phyloP scores from a whole-genome alignment of 2,113 vertebrate species.

The Salvelinus sp. region DNA sequence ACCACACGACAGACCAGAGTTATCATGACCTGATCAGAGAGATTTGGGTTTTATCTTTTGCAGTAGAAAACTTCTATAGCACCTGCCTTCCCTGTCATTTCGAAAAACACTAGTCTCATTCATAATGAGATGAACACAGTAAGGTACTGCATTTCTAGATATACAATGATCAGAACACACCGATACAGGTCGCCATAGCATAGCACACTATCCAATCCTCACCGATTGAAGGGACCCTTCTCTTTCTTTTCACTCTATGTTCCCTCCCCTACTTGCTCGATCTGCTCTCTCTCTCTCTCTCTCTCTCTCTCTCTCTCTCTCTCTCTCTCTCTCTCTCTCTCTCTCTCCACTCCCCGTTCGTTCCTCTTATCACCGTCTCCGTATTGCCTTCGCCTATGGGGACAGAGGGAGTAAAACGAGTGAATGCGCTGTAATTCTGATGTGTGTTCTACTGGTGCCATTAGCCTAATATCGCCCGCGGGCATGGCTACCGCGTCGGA shows the following conservation, averaged over 20 bases:
- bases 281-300: too few relatives aligned
- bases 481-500: constrained; percentile 9
- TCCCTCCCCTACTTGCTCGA: constrained; percentile 22
- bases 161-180: too few relatives aligned
- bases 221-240: constrained; percentile 21
- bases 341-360: not conserved
- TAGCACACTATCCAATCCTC: constrained; percentile 12
- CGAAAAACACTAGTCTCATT: not conserved
- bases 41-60: not conserved
- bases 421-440: constrained; percentile 22
- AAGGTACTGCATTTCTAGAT: not conserved
- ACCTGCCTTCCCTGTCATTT: not conserved
- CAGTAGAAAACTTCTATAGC: not conserved
- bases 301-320: too few relatives aligned
- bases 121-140: not conserved
- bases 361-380: constrained; percentile 25
- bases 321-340: not conserved
- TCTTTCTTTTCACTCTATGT: constrained; percentile 6
- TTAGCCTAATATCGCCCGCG: constrained; percentile 5
- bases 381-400: constrained; percentile 17
- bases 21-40: not conserved
- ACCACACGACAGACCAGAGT: too few relatives aligned
- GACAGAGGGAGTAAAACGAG: not conserved
- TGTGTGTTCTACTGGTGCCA: constrained; percentile 17
- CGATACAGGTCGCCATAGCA: too few relatives aligned